phyloP scores from a whole-genome alignment of 2,113 vertebrate species.

The Stegastes partitus region DNA sequence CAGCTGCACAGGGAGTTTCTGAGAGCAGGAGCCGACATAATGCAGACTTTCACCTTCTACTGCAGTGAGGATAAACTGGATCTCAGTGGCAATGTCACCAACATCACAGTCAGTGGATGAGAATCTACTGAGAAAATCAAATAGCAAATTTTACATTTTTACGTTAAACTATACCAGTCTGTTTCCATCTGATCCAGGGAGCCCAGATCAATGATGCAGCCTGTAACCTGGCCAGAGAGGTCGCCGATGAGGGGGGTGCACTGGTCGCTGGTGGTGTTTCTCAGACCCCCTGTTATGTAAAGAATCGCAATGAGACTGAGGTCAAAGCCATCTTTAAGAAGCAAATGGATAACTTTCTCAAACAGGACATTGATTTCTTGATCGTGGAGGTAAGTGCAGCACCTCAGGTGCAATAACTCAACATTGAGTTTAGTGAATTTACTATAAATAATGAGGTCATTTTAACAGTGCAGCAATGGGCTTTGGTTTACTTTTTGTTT shows the following conservation, averaged over 20 bases:
- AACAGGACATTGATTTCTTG: constrained; percentile 93
- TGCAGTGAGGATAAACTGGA: constrained; percentile 92
- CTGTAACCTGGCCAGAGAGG: constrained; percentile 92
- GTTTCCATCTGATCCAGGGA: constrained; percentile 74
- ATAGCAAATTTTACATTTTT: too few species aligned
- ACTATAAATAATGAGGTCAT: not conserved
- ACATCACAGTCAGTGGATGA: constrained; percentile 85
- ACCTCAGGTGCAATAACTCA: not conserved
- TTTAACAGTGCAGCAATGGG: too few species aligned
- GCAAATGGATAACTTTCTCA: constrained; percentile 90
- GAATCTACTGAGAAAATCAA: too few species aligned
- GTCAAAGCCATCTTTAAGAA: constrained; percentile 91
- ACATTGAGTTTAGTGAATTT: not conserved
- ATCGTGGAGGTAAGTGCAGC: constrained; percentile 89
- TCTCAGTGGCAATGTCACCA: constrained; percentile 90
- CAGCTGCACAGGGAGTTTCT: constrained; percentile 92
- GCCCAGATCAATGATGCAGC: constrained; percentile 93
- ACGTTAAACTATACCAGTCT: not conserved
- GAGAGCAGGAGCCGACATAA: constrained; percentile 88
- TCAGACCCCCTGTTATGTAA: constrained; percentile 92
- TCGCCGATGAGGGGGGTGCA: constrained; percentile 90
- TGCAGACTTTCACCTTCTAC: constrained; percentile 93
- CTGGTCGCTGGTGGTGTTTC: constrained; percentile 94
- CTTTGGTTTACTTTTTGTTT: too few species aligned
- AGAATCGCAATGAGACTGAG: constrained; percentile 88